phyloP scores from a whole-genome alignment of 2,888 invertebrate genomes.

The Notodonta ziczac region DNA sequence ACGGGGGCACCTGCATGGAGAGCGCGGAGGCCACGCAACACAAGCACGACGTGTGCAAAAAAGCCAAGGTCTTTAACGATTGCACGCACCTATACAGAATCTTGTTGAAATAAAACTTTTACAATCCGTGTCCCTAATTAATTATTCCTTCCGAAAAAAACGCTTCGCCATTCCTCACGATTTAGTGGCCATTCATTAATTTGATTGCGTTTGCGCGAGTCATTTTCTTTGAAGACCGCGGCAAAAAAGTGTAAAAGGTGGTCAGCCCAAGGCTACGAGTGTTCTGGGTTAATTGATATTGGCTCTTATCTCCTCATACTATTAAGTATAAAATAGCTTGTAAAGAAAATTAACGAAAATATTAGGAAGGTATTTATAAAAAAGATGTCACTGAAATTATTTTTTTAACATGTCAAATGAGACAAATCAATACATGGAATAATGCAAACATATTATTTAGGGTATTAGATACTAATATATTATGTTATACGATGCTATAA shows the following conservation, averaged over 20 bases:
- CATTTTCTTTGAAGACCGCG: constrained; percentile 14
- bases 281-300: constrained; percentile 11
- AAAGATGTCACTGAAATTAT: no score
- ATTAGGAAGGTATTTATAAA: no score
- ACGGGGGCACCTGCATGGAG: constrained; percentile 64
- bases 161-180: constrained; percentile 16
- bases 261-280: constrained; percentile 7
- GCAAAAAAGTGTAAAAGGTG: no score
- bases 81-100: constrained; percentile 75
- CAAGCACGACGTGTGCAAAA: constrained; percentile 76
- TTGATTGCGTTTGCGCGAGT: constrained; percentile 8
- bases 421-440: no score
- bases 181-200: constrained; percentile 28
- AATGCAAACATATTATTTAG: no score
- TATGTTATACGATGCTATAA: no score
- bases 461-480: no score
- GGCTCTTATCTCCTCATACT: constrained; percentile 5
- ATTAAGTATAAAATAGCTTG: background rate
- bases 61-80: constrained; percentile 77
- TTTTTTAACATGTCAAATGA: no score
- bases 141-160: constrained; percentile 9
- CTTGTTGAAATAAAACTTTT: constrained; percentile 49
- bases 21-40: constrained; percentile 70
- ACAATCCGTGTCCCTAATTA: background rate
- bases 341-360: background rate